Evolutionary conservation across 1,140 invertebrate genomes (phyloP), one percentile per base, ranked within the genome.

Genomic region (Phymorhynchus buccinoides): DNA sequence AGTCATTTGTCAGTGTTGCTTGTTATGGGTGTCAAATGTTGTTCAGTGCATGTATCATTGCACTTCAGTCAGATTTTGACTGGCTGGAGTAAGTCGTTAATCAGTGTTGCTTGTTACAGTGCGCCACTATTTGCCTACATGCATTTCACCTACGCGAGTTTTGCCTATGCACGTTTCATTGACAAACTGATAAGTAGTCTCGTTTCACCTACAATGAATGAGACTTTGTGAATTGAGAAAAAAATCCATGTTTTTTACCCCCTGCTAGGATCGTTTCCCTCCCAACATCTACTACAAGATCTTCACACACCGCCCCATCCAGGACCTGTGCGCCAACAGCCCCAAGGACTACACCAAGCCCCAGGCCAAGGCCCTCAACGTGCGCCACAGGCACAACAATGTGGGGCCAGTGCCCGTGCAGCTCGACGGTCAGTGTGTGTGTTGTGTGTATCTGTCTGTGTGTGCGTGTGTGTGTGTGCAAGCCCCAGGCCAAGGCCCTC

Each of bases 201-300:
- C n/a, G n/a, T n/a, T n/a, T n/a, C n/a, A n/a, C n/a, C n/a, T n/a
- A n/a, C n/a, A n/a, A n/a, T n/a, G n/a, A n/a, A n/a, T n/a, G n/a
- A n/a, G n/a, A n/a, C n/a, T n/a, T n/a, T n/a, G n/a, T n/a, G n/a
- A n/a, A n/a, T n/a, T n/a, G n/a, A n/a, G n/a, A n/a, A n/a, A n/a
- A n/a, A n/a, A n/a, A n/a, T n/a, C n/a, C n/a, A n/a, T n/a, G n/a
- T n/a, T 44, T 9, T 37, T 7, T n/a, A n/a, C n/a, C n/a, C n/a
- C n/a, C n/a, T 88, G 84, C 27, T 86, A 93, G 93, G 89, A 92
- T 12, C 86, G 89, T 75, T 94, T 94, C 88, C 93, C 93, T 42
- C 93, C 93, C 9, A 93, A 93, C 85, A 93, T 94, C 78, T 93
- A 93, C 87, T 94, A 94, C 88, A 94, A 94, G 85, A 94, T 94